Evolutionary conservation across 2,888 invertebrate genomes (phyloP).

Genomic region (Lasioglossum figueresi): DNA sequence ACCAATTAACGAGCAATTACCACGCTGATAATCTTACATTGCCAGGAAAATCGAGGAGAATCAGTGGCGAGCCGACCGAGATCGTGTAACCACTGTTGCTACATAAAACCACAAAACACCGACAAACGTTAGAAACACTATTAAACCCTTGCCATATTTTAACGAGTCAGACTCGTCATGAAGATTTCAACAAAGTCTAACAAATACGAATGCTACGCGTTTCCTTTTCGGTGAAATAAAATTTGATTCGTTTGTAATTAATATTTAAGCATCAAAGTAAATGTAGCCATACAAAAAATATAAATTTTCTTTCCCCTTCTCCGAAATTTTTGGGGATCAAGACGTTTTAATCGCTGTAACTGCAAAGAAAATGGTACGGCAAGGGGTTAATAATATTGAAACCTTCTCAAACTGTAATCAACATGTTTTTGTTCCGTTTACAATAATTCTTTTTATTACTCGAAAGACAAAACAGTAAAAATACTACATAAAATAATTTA

Average conservation of each 20-base stretch:
- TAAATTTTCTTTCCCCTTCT: too few relatives aligned
- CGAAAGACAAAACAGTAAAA: background rate
- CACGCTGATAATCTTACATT: constrained; percentile 49
- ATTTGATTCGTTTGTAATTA: too few relatives aligned
- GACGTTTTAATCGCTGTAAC: too few relatives aligned
- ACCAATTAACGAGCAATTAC: constrained; percentile 60
- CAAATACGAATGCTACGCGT: too few relatives aligned
- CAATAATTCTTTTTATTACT: background rate
- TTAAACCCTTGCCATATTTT: background rate
- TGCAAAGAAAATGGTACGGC: too few relatives aligned
- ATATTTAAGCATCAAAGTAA: too few relatives aligned
- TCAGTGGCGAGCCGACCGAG: background rate
- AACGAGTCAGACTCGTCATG: too few relatives aligned
- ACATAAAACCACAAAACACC: background rate
- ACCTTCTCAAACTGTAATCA: background rate
- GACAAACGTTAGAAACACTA: background rate
- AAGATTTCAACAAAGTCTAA: too few relatives aligned
- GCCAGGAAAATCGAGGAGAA: constrained; percentile 10
- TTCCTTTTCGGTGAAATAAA: too few relatives aligned
- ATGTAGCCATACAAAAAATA: too few relatives aligned
- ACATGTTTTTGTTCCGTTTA: background rate
- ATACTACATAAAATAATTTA: background rate
- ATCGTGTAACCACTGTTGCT: background rate
- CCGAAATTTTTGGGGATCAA: too few relatives aligned
- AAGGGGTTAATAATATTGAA: too few relatives aligned